Evolutionary conservation across 2,797 vertebrate genomes (phyloP).

Genomic region (Sebastes jordani): DNA sequence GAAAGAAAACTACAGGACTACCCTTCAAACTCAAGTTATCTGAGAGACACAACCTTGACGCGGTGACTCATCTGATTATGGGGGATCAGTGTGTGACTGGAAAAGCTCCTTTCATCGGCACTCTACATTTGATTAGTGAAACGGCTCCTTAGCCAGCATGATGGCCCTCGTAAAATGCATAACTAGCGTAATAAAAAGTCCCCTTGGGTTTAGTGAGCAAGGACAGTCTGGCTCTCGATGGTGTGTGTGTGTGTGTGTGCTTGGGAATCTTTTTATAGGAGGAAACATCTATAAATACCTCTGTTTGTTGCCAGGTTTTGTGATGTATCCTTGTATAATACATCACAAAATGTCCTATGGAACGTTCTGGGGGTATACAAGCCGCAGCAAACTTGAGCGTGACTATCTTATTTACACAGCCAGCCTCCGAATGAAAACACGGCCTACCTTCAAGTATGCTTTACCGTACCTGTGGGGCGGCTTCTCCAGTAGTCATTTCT

Average conservation of each 20-base stretch:
- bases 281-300: constrained; percentile 53
- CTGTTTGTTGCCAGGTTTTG: constrained; percentile 19
- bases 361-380: background rate
- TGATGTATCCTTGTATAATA: background rate
- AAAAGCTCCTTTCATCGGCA: constrained; percentile 28
- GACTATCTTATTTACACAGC: constrained; percentile 8
- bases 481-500: constrained; percentile 42
- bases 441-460: background rate
- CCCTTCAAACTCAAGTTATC: constrained; percentile 23
- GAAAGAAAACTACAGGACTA: background rate
- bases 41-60: constrained; percentile 46
- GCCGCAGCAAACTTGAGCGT: background rate
- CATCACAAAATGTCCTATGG: constrained; percentile 8
- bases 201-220: constrained; percentile 65
- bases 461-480: constrained; percentile 36
- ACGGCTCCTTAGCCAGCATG: constrained; percentile 40
- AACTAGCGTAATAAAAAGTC: constrained; percentile 65
- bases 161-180: constrained; percentile 58
- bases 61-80: constrained; percentile 53
- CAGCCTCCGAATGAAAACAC: constrained; percentile 9
- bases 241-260: background rate
- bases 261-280: constrained; percentile 29
- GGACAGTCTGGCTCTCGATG: constrained; percentile 38
- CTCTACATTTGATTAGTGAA: constrained; percentile 58
- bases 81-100: constrained; percentile 32